phyloP scores from a whole-genome alignment of 2,113 vertebrate genomes.

The Thermophis baileyi region DNA sequence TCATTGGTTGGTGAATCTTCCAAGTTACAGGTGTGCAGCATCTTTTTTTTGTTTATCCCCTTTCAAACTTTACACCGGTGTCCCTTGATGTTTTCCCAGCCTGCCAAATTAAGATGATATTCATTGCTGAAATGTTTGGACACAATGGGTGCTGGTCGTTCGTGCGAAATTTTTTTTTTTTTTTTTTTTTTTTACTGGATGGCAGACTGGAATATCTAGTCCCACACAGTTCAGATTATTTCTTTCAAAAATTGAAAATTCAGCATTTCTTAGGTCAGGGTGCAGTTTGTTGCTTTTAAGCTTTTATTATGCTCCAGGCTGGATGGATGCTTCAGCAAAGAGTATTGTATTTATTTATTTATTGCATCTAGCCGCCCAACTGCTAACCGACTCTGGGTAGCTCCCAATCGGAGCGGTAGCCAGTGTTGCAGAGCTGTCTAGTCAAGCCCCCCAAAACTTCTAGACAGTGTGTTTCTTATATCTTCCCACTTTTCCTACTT shows the following conservation, averaged over 20 bases:
- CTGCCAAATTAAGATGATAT: not conserved
- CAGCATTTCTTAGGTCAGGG: not conserved
- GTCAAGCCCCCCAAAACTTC: not conserved
- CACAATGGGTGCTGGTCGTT: not conserved
- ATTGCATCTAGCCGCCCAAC: not conserved
- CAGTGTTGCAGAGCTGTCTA: not conserved
- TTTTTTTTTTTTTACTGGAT: too few species aligned
- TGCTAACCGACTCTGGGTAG: not conserved
- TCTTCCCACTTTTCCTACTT: not conserved
- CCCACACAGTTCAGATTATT: not conserved
- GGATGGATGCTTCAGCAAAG: not conserved
- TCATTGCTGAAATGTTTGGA: not conserved
- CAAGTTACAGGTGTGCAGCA: conserved; percentile 79
- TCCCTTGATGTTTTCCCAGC: conserved; percentile 70
- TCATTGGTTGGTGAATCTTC: conserved; percentile 67
- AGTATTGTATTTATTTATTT: not conserved
- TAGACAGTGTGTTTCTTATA: too few species aligned
- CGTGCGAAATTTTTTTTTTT: too few species aligned
- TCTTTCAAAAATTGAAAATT: not conserved
- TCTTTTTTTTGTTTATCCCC: conserved; percentile 11
- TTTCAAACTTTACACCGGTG: conserved; percentile 52
- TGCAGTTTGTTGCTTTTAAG: not conserved
- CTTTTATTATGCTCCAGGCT: not conserved
- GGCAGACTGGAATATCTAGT: not conserved
- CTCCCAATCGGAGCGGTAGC: not conserved